Conservation (phyloP, 2,888 invertebrate genomes). For the Chrysolina haemoptera region DNA sequence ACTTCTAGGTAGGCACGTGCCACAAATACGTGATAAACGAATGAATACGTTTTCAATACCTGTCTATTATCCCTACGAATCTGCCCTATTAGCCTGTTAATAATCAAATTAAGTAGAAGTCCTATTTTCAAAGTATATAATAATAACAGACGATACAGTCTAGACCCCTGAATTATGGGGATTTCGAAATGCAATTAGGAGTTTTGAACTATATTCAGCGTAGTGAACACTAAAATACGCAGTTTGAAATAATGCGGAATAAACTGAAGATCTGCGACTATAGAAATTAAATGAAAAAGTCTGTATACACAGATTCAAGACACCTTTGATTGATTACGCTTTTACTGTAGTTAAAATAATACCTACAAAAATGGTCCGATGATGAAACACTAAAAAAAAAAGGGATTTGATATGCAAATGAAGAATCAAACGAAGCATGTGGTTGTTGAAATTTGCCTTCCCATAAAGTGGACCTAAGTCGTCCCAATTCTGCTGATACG, state of each 20-base stretch:
- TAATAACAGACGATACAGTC: slow-evolving; percentile 6
- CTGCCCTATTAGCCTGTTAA: slow-evolving; percentile 22
- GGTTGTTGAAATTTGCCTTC: too few species aligned
- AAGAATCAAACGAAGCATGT: too few species aligned
- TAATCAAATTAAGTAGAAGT: slow-evolving; percentile 26
- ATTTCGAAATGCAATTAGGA: neutral
- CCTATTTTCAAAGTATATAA: slow-evolving; percentile 5
- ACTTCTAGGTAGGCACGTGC: slow-evolving; percentile 22
- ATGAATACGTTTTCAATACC: slow-evolving; percentile 22
- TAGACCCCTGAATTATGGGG: slow-evolving; percentile 16
- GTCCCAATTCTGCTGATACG: too few species aligned
- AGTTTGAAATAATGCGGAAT: neutral
- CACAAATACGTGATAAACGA: slow-evolving; percentile 17
- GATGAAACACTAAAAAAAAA: too few species aligned
- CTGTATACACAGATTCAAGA: too few species aligned
- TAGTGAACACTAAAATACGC: neutral
- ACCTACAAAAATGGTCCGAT: too few species aligned
- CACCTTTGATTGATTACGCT: too few species aligned
- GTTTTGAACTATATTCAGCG: neutral
- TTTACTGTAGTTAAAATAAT: too few species aligned
- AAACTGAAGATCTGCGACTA: neutral
- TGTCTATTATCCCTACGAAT: slow-evolving; percentile 21
- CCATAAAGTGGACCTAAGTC: too few species aligned
- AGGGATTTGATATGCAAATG: too few species aligned
- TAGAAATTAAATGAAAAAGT: too few species aligned